phyloP scores from a whole-genome alignment of 2,797 vertebrate genomes.

The Betta splendens region DNA sequence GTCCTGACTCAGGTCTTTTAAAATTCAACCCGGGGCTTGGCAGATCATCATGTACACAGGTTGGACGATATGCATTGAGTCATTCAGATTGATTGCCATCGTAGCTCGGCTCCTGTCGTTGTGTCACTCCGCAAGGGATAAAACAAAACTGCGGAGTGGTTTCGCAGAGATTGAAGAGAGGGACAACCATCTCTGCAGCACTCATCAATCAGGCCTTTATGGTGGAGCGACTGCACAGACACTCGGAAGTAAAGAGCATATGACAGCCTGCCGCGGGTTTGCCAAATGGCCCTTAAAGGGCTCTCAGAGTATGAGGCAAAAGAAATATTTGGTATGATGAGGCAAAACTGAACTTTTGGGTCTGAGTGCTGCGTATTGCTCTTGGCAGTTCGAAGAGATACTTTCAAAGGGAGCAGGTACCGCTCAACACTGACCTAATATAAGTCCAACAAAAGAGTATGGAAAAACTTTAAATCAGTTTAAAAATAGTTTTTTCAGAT shows the following conservation, averaged over 20 bases:
- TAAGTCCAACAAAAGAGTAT: conserved; percentile 24
- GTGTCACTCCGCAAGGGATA: conserved; percentile 23
- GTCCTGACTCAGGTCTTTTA: conserved; percentile 2
- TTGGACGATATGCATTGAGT: not conserved
- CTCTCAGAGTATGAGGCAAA: conserved; percentile 33
- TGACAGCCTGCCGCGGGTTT: conserved; percentile 55
- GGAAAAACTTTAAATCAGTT: conserved; percentile 33
- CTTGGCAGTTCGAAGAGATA: conserved; percentile 35
- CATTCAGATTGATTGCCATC: conserved; percentile 1
- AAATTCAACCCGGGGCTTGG: conserved; percentile 1
- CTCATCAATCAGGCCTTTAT: conserved; percentile 68
- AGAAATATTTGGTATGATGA: conserved; percentile 44
- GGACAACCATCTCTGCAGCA: conserved; percentile 62
- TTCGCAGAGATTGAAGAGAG: conserved; percentile 53
- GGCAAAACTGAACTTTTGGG: conserved; percentile 44
- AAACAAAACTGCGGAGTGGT: conserved; percentile 39
- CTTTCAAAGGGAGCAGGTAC: conserved; percentile 33
- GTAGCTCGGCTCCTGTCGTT: conserved; percentile 13
- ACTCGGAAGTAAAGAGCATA: conserved; percentile 60
- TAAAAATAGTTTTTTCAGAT: conserved; percentile 20
- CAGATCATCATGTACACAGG: conserved; percentile 1
- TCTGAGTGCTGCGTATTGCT: conserved; percentile 36
- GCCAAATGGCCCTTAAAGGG: conserved; percentile 56
- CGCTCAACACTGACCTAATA: conserved; percentile 24
- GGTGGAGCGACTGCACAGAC: conserved; percentile 56